A percentile compares a stretch with the other conserved stretches of the same genome.
phyloP scores from a whole-genome alignment of 2,888 invertebrate genomes.

The Clepsis dumicolana region DNA sequence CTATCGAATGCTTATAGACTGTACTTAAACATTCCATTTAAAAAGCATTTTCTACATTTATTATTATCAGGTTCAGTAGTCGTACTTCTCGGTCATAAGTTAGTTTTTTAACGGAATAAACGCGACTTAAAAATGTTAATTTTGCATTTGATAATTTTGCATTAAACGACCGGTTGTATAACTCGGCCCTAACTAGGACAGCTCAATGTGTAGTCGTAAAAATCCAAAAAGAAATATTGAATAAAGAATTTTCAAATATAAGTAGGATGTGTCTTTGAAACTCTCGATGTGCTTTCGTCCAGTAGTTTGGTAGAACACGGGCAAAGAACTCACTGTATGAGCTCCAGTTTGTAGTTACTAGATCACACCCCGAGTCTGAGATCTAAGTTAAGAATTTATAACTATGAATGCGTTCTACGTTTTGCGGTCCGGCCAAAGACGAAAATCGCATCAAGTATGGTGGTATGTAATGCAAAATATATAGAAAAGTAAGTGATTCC shows the following conservation, averaged over 20 bases:
- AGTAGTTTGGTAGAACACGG: conserved; percentile 74
- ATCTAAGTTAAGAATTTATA: not conserved
- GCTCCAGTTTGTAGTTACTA: not conserved
- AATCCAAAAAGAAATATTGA: conserved; percentile 59
- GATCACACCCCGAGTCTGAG: not conserved
- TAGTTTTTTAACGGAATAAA: conserved; percentile 66
- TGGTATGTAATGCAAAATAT: not conserved
- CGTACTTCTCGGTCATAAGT: conserved; percentile 64
- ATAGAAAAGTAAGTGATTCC: not conserved
- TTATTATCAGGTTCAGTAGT: conserved; percentile 70
- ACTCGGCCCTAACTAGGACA: conserved; percentile 78
- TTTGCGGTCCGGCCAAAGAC: not conserved
- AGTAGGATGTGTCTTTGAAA: conserved; percentile 83
- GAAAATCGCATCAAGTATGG: not conserved
- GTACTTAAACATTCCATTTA: conserved; percentile 85
- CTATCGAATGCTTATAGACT: conserved; percentile 78
- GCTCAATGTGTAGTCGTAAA: conserved; percentile 81
- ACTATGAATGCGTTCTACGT: not conserved
- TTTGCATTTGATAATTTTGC: conserved; percentile 71
- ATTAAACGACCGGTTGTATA: conserved; percentile 52
- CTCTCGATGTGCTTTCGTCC: conserved; percentile 84
- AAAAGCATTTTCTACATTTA: conserved; percentile 66
- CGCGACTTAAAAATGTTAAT: conserved; percentile 63
- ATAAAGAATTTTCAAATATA: conserved; percentile 76
- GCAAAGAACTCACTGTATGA: conserved; percentile 45